Evolutionary conservation across 2,888 invertebrate genomes (phyloP), one percentile per base, ranked within the genome.

Genomic region (Alloplasta piceator): DNA sequence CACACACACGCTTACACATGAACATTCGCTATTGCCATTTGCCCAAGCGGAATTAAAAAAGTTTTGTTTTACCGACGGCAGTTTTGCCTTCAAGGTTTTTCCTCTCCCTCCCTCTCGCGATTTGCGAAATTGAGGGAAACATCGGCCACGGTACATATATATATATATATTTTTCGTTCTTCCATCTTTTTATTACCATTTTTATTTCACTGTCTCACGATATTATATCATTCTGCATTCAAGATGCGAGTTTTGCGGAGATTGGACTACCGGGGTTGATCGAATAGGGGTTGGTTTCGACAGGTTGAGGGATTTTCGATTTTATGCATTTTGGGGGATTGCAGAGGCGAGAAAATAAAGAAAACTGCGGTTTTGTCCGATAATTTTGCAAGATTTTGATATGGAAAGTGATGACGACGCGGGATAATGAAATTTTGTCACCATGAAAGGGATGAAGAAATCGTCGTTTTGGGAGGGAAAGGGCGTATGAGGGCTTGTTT

Each of bases 1-100:
- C 77, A 63, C 68, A 5, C 41, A 48, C 26, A 58, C 58, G 71
- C 48, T 38, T 52, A 67, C 61, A 61, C 64, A 48, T 66, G 60
- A 60, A 67, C 76, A 64, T 74, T 75, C 70, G 68, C 77, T 75
- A 78, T 74, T 77, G 76, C 77, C 77, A 74, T 81, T 75, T 70
- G 81, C 66, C 79, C 71, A 71, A 67, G 70, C 79, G 78, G 78
- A 84, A 83, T 84, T 84, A 84, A 83, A 84, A 84, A 84, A 84
- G 78, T 83, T 83, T 83, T 80, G 83, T 80, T 84, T 82, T 80
- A 84, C 78, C 73, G 78, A 56, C 64, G 79, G 82, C 71, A 78
- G 70, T 78, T 52, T 78, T 55, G 78, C 46, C 78, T 60, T 78
- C 77, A 52, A 75, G 74, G 73, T 72, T 73, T 12, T 52, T 12